Percentiles rank a stretch among this genome's conserved stretches.
phyloP scores from a whole-genome alignment of 1,140 invertebrate genomes.

The Aporrectodea caliginosa region DNA sequence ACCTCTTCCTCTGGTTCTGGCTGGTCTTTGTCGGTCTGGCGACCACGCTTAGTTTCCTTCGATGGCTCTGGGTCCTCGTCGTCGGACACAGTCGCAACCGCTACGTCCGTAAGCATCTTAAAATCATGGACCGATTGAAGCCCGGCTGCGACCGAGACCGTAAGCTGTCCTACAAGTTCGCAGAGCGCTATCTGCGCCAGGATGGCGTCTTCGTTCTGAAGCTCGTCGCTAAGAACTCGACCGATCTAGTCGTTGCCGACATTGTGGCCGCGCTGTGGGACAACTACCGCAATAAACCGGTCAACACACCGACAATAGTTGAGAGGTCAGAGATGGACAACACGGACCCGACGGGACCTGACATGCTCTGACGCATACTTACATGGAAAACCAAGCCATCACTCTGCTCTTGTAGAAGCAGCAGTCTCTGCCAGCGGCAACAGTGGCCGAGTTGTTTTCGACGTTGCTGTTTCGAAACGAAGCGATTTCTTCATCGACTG shows the following conservation, averaged over 20 bases:
- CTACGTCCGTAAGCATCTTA: slow-evolving; percentile 54
- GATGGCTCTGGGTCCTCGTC: slow-evolving; percentile 11
- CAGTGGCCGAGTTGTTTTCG: too few relatives aligned
- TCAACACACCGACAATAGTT: slow-evolving; percentile 44
- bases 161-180: slow-evolving; percentile 36
- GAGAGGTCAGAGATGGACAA: background rate
- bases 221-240: slow-evolving; percentile 49
- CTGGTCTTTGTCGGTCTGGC: slow-evolving; percentile 38
- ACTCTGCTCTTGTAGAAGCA: too few relatives aligned
- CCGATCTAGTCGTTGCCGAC: slow-evolving; percentile 48
- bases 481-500: too few relatives aligned
- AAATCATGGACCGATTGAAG: slow-evolving; percentile 51
- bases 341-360: background rate
- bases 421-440: too few relatives aligned
- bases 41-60: slow-evolving; percentile 14
- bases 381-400: too few relatives aligned
- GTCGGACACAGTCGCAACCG: slow-evolving; percentile 27
- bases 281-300: slow-evolving; percentile 42
- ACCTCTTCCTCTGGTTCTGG: slow-evolving; percentile 52
- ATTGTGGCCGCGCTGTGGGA: slow-evolving; percentile 46
- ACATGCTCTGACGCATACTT: slow-evolving; percentile 1
- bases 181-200: slow-evolving; percentile 44
- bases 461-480: too few relatives aligned
- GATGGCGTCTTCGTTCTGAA: slow-evolving; percentile 50
- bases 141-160: slow-evolving; percentile 42